A percentile compares a stretch with the other conserved stretches of the same genome.
Evolutionary conservation across 2,888 invertebrate species (phyloP).

Genomic region (Watsonalla cultraria): DNA sequence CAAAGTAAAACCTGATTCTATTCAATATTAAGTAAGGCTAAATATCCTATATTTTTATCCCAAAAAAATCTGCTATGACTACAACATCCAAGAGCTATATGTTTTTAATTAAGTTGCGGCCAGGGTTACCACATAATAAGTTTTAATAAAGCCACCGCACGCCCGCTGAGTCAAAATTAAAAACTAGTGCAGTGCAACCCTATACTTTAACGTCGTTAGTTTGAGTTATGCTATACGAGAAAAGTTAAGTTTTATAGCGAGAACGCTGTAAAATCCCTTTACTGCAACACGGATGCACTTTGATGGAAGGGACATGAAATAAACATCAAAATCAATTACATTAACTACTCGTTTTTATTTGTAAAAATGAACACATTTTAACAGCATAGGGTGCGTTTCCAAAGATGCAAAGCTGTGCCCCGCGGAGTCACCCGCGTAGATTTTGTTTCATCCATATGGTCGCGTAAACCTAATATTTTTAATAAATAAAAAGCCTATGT

Average conservation of each 20-base stretch:
- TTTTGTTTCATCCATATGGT: no score
- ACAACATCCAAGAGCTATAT: not conserved
- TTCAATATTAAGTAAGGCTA: no score
- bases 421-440: no score
- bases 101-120: not conserved
- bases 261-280: not conserved
- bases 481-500: no score
- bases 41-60: no score
- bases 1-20: no score
- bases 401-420: no score
- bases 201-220: slow-evolving; percentile 1
- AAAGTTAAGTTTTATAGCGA: slow-evolving; percentile 5
- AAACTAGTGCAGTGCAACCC: not conserved
- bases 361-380: no score
- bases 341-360: no score
- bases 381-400: no score
- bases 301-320: not conserved
- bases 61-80: no score
- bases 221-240: slow-evolving; percentile 3
- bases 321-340: not conserved
- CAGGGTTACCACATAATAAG: not conserved
- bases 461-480: no score
- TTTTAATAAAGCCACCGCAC: not conserved
- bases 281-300: slow-evolving; percentile 1
- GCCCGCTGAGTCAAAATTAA: slow-evolving; percentile 2